Percentiles rank a stretch among this genome's conserved stretches.
These are phyloP conservation scores for Rhamphomyia laevipes DNA, from an alignment of 2,888 invertebrate species.

Conservation along the genomic window DNA sequence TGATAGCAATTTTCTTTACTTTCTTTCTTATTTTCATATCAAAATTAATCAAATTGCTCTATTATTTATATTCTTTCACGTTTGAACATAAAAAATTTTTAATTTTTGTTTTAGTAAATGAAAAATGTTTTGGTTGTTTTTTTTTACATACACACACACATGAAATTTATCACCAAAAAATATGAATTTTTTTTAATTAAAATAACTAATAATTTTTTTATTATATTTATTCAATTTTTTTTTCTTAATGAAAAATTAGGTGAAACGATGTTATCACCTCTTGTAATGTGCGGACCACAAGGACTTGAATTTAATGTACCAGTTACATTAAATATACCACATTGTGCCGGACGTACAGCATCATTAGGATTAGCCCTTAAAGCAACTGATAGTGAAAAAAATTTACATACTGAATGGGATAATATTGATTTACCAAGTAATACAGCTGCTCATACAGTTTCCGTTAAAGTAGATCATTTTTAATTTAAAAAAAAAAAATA, in stretches of 20 bases:
- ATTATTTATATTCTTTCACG: no score
- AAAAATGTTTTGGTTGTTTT: not conserved
- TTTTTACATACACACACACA: not conserved
- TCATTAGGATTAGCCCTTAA: constrained; percentile 66
- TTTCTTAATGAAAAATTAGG: constrained; percentile 43
- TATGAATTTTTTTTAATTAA: not conserved
- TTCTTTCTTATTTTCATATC: no score
- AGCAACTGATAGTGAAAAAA: constrained; percentile 71
- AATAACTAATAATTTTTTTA: constrained; percentile 3
- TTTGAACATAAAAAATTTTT: no score
- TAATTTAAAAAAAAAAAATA: constrained; percentile 33
- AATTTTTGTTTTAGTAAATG: constrained; percentile 9
- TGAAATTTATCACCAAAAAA: not conserved
- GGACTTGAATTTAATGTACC: constrained; percentile 79
- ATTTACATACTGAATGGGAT: constrained; percentile 74
- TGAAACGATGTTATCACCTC: constrained; percentile 86
- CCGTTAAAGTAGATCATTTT: constrained; percentile 86
- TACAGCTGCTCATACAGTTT: constrained; percentile 74
- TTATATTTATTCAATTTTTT: constrained; percentile 3
- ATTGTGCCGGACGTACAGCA: constrained; percentile 66
- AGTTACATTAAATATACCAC: constrained; percentile 84
- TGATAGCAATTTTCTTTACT: no score
- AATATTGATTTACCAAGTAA: constrained; percentile 74
- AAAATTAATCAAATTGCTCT: no score
- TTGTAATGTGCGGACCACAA: constrained; percentile 95